A percentile compares a stretch with the other conserved stretches of the same genome.
phyloP scores from a whole-genome alignment of 1,140 invertebrate genomes.

The Psilanteris sp. region DNA sequence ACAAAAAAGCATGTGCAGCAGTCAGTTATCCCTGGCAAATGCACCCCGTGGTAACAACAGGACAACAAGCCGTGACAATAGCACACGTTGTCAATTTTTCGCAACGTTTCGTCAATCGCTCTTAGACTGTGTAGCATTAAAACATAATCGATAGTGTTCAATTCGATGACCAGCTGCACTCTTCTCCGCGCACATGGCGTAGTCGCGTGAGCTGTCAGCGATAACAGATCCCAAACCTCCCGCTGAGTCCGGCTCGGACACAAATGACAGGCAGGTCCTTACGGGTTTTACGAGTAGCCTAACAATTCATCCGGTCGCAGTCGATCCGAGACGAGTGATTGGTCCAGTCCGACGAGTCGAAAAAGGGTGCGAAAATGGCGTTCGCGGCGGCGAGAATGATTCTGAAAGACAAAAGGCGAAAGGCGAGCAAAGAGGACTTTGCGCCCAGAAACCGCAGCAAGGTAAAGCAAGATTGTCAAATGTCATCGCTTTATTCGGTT shows the following conservation, averaged over 20 bases:
- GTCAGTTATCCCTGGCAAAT: conserved; percentile 52
- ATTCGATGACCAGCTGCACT: conserved; percentile 53
- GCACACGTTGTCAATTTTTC: conserved; percentile 60
- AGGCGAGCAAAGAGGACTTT: conserved; percentile 89
- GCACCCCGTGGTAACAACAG: conserved; percentile 39
- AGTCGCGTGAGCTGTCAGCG: conserved; percentile 49
- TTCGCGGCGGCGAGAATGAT: conserved; percentile 91
- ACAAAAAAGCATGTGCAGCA: conserved; percentile 52
- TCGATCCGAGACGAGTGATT: conserved; percentile 24
- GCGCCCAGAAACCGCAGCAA: too few species aligned
- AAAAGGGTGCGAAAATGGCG: conserved; percentile 82
- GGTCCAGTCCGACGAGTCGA: conserved; percentile 9
- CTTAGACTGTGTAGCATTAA: conserved; percentile 63
- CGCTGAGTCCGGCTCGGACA: conserved; percentile 23
- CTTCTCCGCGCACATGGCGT: conserved; percentile 33
- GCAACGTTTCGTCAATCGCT: conserved; percentile 56
- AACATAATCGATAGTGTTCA: conserved; percentile 74
- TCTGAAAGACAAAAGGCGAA: conserved; percentile 87
- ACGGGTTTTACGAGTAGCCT: too few species aligned
- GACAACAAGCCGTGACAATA: conserved; percentile 55
- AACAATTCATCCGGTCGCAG: conserved; percentile 7
- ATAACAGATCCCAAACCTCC: conserved; percentile 60
- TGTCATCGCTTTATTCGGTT: too few species aligned
- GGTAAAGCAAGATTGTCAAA: too few species aligned
- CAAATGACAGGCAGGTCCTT: conserved; percentile 23